Evolutionary conservation across 2,113 vertebrate genomes (phyloP), one percentile per base, ranked within the genome.

Genomic region (Panthera uncia): DNA sequence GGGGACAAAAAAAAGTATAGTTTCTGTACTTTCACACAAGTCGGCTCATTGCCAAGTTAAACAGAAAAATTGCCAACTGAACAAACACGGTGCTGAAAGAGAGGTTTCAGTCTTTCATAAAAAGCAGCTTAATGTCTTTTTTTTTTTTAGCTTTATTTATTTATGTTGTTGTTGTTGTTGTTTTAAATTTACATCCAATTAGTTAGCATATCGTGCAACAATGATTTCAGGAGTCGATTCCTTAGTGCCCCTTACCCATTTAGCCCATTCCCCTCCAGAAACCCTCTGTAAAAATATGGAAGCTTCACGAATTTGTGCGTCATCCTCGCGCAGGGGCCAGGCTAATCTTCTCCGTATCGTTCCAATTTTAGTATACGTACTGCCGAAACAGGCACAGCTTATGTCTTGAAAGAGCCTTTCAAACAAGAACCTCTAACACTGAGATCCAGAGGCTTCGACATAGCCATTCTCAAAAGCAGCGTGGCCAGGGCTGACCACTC

Each of bases 71-170:
- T 61, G 33, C 74, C 48, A 73, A 45, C 55, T 57, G 95, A 85
- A 78, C 79, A 85, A 86, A 96, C 57, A 93, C 73, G 38, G 6
- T 66, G 36, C 76, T 89, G 57, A 94, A 89, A 87, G 12, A 29
- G 15, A 90, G 23, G 66, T 68, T 95, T 94, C 15, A 50, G 38
- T 91, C 73, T 95, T 96, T 81, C 36, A 50, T 36, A 81, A 78
- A 84, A 79, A 95, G 29, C 61, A 91, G 55, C 21, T n/a, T 76
- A 25, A 45, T 45, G 45, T 45, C 45, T 45, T 45, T 45, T 45
- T 9, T 7, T 41, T 41, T 45, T 45, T 45, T 45, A 45, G 45
- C 8, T 45, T 45, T 45, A 45, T 45, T 45, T 45, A 45, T 45
- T 9, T 45, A 45, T 45, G 45, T 45, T 45, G 45, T 45, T 45